phyloP scores from a whole-genome alignment of 2,113 vertebrate genomes.

The Gallinago jamesoni region DNA sequence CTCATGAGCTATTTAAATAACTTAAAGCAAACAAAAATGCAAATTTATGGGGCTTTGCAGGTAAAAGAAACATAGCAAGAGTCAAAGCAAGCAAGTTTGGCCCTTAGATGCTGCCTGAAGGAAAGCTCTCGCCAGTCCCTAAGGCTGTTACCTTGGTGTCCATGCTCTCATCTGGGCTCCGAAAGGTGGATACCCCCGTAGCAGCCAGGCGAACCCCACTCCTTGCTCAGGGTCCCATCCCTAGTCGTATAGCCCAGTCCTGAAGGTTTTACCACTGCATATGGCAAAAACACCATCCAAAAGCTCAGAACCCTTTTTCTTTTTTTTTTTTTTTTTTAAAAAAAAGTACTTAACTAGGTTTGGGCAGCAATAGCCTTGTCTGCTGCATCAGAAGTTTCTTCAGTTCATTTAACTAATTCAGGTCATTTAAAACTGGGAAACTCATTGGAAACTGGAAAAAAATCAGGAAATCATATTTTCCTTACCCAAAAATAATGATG shows the following conservation, averaged over 20 bases:
- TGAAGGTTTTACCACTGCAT: background rate
- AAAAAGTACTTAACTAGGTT: background rate
- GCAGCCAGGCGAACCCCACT: background rate
- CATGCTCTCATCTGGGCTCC: background rate
- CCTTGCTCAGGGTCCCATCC: background rate
- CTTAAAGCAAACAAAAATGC: background rate
- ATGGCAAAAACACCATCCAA: background rate
- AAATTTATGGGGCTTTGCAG: background rate
- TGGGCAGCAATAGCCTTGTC: background rate
- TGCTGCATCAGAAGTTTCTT: background rate
- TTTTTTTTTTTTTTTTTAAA: background rate
- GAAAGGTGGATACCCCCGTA: accelerated
- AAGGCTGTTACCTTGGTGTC: background rate
- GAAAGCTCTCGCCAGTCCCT: background rate
- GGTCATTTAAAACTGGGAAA: background rate
- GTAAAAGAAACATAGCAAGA: background rate
- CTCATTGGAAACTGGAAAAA: background rate
- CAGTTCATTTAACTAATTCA: background rate
- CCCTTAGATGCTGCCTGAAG: background rate
- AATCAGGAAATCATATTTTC: background rate
- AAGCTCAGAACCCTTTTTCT: background rate
- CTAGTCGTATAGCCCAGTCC: background rate
- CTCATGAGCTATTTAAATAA: background rate
- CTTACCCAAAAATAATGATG: background rate
- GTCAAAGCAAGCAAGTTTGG: background rate